A percentile compares a stretch with the other conserved stretches of the same genome.
Conservation (phyloP, 1,140 invertebrate species). For the Thaumetopoea pityocampa region DNA sequence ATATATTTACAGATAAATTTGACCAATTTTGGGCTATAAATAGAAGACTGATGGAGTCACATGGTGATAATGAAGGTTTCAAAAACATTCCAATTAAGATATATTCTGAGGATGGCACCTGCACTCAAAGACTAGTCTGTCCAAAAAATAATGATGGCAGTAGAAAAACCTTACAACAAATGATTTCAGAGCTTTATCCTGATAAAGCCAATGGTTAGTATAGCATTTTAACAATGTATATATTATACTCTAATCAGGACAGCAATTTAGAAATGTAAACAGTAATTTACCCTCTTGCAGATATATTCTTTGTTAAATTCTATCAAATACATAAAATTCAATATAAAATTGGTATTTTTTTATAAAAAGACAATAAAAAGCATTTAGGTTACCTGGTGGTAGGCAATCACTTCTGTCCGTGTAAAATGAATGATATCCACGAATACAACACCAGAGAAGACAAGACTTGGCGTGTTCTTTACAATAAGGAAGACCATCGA, state of each 20-base stretch:
- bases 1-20: constrained; percentile 89
- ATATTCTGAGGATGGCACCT: constrained; percentile 87
- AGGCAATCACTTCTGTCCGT: too few relatives aligned
- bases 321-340: too few relatives aligned
- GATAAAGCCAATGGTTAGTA: constrained; percentile 74
- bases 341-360: too few relatives aligned
- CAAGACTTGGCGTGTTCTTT: too few relatives aligned
- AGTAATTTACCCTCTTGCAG: too few relatives aligned
- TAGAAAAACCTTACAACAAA: constrained; percentile 83
- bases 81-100: constrained; percentile 95
- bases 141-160: constrained; percentile 85
- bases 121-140: constrained; percentile 86
- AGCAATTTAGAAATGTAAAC: too few relatives aligned
- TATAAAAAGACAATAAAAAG: too few relatives aligned
- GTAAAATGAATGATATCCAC: too few relatives aligned
- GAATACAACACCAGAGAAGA: too few relatives aligned
- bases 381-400: too few relatives aligned
- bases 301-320: too few relatives aligned
- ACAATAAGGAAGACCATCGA: too few relatives aligned
- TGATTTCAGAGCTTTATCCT: constrained; percentile 84
- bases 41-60: constrained; percentile 93
- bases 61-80: constrained; percentile 86
- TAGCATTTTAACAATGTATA: constrained; percentile 1
- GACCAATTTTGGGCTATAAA: constrained; percentile 99
- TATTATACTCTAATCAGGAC: background rate